phyloP scores from a whole-genome alignment of 2,113 vertebrate genomes.

The Ceratotherium simum region DNA sequence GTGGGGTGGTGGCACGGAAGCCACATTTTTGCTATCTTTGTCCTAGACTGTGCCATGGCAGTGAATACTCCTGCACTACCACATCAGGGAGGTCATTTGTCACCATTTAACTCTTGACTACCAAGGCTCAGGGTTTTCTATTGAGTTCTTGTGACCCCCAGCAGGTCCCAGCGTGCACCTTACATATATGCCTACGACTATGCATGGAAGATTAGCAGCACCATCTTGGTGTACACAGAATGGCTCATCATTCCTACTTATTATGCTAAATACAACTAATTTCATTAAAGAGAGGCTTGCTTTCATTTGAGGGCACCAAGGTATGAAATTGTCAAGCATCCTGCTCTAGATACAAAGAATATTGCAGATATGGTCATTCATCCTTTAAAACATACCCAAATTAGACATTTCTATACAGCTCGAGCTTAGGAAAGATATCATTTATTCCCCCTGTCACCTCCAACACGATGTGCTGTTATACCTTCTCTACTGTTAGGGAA shows the following conservation, averaged over 20 bases:
- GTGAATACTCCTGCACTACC: background rate
- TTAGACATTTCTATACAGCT: constrained; percentile 48
- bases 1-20: background rate
- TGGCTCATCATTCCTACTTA: background rate
- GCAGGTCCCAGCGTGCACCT: background rate
- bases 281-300: background rate
- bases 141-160: background rate
- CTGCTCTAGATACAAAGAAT: constrained; percentile 31
- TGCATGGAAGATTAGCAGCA: background rate
- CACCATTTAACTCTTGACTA: background rate
- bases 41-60: background rate
- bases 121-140: background rate
- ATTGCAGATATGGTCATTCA: constrained; percentile 55
- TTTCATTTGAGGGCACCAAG: constrained; percentile 9
- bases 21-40: background rate
- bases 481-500: constrained; percentile 44
- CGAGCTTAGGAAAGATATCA: background rate
- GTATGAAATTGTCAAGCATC: constrained; percentile 30
- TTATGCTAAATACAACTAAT: background rate
- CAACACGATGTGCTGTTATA: background rate
- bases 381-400: constrained; percentile 55
- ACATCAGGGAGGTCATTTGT: background rate
- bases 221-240: background rate
- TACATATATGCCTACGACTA: background rate
- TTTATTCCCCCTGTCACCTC: background rate